Evolutionary conservation across 2,797 vertebrate species (phyloP), one percentile per base, ranked within the genome.

Genomic region (Sebastes umbrosus): DNA sequence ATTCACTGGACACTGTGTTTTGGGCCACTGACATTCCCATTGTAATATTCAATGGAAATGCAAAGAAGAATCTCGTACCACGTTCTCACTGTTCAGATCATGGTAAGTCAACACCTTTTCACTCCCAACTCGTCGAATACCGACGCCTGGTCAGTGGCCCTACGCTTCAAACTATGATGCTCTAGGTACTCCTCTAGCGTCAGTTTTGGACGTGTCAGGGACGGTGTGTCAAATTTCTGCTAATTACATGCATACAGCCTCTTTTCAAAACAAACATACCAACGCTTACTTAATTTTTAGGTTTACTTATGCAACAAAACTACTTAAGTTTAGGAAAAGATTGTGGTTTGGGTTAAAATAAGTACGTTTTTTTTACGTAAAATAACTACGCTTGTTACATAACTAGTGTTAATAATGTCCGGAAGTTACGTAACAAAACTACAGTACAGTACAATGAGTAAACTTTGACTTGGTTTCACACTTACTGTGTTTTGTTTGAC

Each of bases 271-370:
- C 0, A 52, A 52, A 52, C 46, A 2, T 52, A 20, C 20, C 46
- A 52, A n/a, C 0, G 0, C 1, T 50, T 0, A 50, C 39, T 43
- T 43, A 0, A 0, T 43, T 43, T 43, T 43, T 43, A 43, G 14
- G 0, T 43, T 43, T 43, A 43, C 39, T 43, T 52, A 52, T 20
- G 46, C 3, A 52, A 52, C 20, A n/a, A n/a, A 52, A 52, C 18
- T n/a, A 52, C 14, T 0, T 46, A 46, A 3, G 43, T 46, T 46
- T 46, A 18, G 43, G 43, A 46, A 46, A 46, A 8, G 43, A 46
- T 46, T 46, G 6, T 46, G 43, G 14, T 18, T 46, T 18, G 16
- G 16, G 43, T 46, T 46, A 16, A 46, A 46, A 46, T 46, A 46
- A 7, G 43, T 43, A 14, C 0, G 0, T 39, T 39, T 46, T 20